These are phyloP conservation scores for Sebastiscus albofasciatus DNA, from an alignment of 2,797 vertebrate genomes.

Conservation along the genomic window DNA sequence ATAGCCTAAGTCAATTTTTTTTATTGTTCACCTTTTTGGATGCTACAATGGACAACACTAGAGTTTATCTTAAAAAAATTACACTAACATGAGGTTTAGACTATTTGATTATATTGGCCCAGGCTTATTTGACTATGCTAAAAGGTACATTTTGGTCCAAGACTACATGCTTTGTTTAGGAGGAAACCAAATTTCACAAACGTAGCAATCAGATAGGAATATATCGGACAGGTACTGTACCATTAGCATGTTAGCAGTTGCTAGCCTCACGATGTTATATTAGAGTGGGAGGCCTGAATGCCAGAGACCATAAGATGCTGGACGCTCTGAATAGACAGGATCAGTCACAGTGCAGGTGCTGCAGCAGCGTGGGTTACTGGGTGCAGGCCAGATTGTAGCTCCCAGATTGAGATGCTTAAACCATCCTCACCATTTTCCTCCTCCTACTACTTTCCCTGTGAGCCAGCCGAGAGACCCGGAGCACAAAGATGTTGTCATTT, in stretches of 20 bases:
- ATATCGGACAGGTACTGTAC: too few relatives aligned
- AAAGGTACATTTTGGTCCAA: background rate
- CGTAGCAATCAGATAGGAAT: background rate
- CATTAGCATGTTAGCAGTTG: background rate
- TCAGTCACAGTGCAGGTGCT: conserved; percentile 12
- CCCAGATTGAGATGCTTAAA: conserved; percentile 5
- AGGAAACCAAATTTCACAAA: background rate
- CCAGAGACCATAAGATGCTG: background rate
- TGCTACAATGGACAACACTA: background rate
- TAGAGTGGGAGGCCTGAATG: background rate
- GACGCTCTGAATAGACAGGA: background rate
- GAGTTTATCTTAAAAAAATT: background rate
- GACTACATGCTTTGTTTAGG: background rate
- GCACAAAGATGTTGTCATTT: conserved; percentile 66
- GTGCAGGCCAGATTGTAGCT: background rate
- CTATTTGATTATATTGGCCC: background rate
- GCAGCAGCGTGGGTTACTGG: background rate
- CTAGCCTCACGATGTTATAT: background rate
- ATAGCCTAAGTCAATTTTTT: background rate
- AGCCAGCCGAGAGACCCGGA: conserved; percentile 2
- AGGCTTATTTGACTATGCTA: background rate
- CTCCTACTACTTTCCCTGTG: conserved; percentile 4
- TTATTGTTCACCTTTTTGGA: background rate
- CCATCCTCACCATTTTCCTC: conserved; percentile 24
- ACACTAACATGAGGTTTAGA: background rate